Base-by-base conservation (phyloP, 2,797 vertebrate species). In the Tapirus indicus region DNA sequence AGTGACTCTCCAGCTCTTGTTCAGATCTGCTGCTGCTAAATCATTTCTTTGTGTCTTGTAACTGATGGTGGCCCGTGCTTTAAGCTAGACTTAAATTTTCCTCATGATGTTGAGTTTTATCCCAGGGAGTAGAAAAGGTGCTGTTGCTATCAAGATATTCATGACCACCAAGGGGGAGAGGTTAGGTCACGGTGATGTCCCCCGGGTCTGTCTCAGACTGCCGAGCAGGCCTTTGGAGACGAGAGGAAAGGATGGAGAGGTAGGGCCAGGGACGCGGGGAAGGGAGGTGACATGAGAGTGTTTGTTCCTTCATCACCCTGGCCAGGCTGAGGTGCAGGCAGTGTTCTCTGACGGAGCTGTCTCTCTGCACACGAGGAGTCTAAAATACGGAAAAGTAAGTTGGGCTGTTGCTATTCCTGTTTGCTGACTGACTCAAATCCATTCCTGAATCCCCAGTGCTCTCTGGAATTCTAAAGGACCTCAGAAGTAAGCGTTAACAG, bases 321-420 rank as follows among this genome's bases (percentile, higher is more conserved):
- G 3, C 74, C 97, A 99, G 99, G 99, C 99, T 18, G 99, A 99
- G 97, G 99, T 99, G 21, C 99, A 99, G 98, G 99, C 99, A 0
- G 99, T 99, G 29, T 99, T 99, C 98, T 99, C 99, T 1, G 99
- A 99, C 10, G 99, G 99, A 5, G 99, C 99, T 0, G 97, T 99
- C 0, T 99, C 99, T 0, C 98, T 99, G 97, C 99, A 99, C 98
- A 99, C 99, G 0, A 99, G 99, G 94, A 99, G 99, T 98, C 99
- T 99, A 93, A 99, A 99, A 89, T 99, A 99, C 0, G 99, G 99
- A 94, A 99, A 99, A 99, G 99, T 99, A 98, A 98, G 98, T 92
- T 8, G 38, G 62, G 98, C 96, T 78, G 6, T 23, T 62, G 32
- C 18, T 29, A 0, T 8, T 80, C 29, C 69, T 17, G 16, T 44